Percentiles rank a stretch among this genome's conserved stretches.
Conservation (phyloP, 2,888 invertebrate species). For the Eulithis prunata region DNA sequence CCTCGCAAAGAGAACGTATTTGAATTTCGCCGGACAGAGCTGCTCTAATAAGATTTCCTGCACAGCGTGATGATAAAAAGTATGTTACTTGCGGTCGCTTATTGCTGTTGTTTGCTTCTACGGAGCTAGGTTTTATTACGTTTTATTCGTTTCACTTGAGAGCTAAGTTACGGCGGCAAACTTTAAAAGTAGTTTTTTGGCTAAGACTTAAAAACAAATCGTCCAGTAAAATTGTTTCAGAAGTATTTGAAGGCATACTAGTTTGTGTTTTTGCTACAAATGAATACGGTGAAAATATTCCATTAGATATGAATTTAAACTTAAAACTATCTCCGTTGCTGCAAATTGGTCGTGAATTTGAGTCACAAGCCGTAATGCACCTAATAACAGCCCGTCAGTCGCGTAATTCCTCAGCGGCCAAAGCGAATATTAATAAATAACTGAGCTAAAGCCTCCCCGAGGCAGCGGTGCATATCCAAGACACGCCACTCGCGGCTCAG, state of each 20-base stretch:
- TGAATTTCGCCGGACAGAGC: constrained; percentile 30
- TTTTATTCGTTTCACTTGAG: constrained; percentile 5
- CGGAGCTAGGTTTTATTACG: constrained; percentile 25
- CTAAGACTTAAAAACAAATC: too few relatives aligned
- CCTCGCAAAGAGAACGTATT: constrained; percentile 26
- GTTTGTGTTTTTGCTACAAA: too few relatives aligned
- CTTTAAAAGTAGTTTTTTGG: too few relatives aligned
- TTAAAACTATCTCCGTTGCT: not conserved
- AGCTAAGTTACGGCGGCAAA: not conserved
- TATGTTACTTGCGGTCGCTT: constrained; percentile 31
- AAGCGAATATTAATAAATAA: constrained; percentile 24
- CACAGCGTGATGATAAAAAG: constrained; percentile 27
- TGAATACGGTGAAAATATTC: not conserved
- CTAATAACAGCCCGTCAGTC: not conserved
- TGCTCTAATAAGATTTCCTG: constrained; percentile 25
- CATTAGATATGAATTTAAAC: too few relatives aligned
- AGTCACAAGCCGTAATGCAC: not conserved
- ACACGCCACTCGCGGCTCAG: constrained; percentile 6
- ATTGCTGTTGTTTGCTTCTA: constrained; percentile 36
- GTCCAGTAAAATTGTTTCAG: too few relatives aligned
- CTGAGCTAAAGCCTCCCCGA: constrained; percentile 10
- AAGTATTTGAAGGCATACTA: too few relatives aligned
- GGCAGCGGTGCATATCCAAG: constrained; percentile 8
- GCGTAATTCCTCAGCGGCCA: constrained; percentile 13
- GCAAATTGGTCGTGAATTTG: not conserved